Conservation (phyloP, 2,888 invertebrate genomes). For the Latheticus oryzae region DNA sequence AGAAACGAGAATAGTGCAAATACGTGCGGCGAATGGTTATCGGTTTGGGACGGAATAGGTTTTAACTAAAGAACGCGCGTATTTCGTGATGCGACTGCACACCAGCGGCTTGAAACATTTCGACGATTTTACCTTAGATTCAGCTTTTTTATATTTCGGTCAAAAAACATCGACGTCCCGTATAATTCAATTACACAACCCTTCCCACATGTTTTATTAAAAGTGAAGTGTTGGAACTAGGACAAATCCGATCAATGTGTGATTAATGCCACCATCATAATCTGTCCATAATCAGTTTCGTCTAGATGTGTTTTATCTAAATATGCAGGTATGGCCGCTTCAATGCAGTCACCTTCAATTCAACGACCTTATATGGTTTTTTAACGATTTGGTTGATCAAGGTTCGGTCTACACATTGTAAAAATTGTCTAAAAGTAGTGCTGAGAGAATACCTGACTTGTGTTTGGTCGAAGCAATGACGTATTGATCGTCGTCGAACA, state of each 20-base stretch:
- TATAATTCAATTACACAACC: slow-evolving; percentile 11
- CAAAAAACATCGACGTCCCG: not conserved
- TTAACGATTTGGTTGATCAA: slow-evolving; percentile 4
- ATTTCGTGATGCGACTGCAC: slow-evolving; percentile 27
- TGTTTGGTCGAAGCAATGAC: slow-evolving; percentile 37
- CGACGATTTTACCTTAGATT: not conserved
- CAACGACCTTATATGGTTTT: slow-evolving; percentile 3
- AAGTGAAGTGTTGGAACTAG: slow-evolving; percentile 4
- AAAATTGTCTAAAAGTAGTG: slow-evolving; percentile 15
- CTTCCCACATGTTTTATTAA: slow-evolving; percentile 12
- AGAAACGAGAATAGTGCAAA: slow-evolving; percentile 11
- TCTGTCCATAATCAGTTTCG: no score
- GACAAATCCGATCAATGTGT: slow-evolving; percentile 15
- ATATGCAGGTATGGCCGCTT: no score
- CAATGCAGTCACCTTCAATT: slow-evolving; percentile 20
- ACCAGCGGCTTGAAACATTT: slow-evolving; percentile 3
- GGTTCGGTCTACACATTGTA: slow-evolving; percentile 17
- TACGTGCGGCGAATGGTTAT: slow-evolving; percentile 34
- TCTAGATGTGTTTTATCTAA: no score
- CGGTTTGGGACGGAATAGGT: slow-evolving; percentile 20
- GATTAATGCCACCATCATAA: slow-evolving; percentile 6
- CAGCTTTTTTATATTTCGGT: not conserved
- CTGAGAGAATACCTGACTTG: slow-evolving; percentile 38
- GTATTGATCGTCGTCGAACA: slow-evolving; percentile 39
- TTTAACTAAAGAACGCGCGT: no score